Conservation (phyloP, 2,888 invertebrate genomes). For the Venustoraphidia nigricollis region DNA sequence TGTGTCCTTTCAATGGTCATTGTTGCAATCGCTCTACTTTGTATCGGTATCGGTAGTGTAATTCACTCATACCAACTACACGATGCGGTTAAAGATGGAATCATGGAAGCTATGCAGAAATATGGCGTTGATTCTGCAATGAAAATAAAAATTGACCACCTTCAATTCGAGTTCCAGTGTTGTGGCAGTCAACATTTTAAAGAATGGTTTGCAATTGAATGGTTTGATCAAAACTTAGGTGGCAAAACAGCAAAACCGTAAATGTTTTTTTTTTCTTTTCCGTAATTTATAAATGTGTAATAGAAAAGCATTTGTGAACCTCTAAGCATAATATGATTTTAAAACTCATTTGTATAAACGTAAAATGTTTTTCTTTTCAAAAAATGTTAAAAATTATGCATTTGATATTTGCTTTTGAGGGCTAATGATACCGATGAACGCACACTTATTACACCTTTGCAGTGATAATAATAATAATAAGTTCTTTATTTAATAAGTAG, state of each 20-base stretch:
- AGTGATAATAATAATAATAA: too few relatives aligned
- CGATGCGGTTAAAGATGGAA: slow-evolving; percentile 28
- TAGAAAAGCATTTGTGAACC: not conserved
- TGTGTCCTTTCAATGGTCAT: slow-evolving; percentile 12
- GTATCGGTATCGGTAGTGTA: slow-evolving; percentile 17
- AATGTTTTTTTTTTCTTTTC: not conserved
- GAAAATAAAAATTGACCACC: slow-evolving; percentile 38
- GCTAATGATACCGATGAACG: too few relatives aligned
- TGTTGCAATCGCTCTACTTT: slow-evolving; percentile 11
- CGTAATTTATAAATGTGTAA: not conserved
- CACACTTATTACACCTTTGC: too few relatives aligned
- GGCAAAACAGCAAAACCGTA: slow-evolving; percentile 8
- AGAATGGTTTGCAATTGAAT: slow-evolving; percentile 45
- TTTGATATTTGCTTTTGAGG: not conserved
- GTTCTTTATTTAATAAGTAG: too few relatives aligned
- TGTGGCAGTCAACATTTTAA: slow-evolving; percentile 42
- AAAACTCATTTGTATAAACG: not conserved
- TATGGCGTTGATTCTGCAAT: slow-evolving; percentile 36
- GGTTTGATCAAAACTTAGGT: slow-evolving; percentile 35
- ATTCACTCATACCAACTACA: slow-evolving; percentile 18
- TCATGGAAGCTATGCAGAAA: slow-evolving; percentile 39
- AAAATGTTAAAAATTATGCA: not conserved
- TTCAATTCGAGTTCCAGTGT: slow-evolving; percentile 46
- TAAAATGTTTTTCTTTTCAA: not conserved
- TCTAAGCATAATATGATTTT: not conserved